These are phyloP conservation scores for Venustaconcha ellipsiformis DNA, from an alignment of 1,140 invertebrate genomes.

Conservation along the genomic window DNA sequence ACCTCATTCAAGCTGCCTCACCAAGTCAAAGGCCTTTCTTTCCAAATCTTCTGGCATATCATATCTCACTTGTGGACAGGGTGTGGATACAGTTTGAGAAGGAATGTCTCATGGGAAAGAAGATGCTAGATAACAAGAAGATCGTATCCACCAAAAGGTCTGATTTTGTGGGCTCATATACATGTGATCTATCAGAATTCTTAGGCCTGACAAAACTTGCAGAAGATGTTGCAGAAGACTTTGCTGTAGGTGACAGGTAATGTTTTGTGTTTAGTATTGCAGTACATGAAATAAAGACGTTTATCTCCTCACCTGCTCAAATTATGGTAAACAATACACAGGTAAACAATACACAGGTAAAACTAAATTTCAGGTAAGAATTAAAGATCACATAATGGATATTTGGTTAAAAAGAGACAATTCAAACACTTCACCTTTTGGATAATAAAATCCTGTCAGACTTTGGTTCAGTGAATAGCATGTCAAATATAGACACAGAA, in stretches of 20 bases:
- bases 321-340: no score
- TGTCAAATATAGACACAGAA: no score
- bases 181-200: slow-evolving; percentile 1
- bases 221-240: slow-evolving; percentile 12
- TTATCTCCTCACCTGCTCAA: no score
- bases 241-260: neutral
- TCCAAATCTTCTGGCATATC: slow-evolving; percentile 17
- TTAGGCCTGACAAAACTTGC: slow-evolving; percentile 16
- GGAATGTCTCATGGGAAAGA: neutral
- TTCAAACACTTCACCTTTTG: no score
- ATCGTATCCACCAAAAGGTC: neutral
- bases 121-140: neutral
- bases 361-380: no score
- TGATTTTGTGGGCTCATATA: neutral
- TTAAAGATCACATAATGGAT: no score
- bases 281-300: no score
- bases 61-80: slow-evolving; percentile 8
- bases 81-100: slow-evolving; percentile 16
- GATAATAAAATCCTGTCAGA: no score
- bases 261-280: no score
- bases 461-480: no score
- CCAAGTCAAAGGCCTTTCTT: slow-evolving; percentile 18
- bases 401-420: no score
- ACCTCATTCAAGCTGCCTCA: slow-evolving; percentile 11
- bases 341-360: no score